A percentile compares a stretch with the other conserved stretches of the same genome.
phyloP scores from a whole-genome alignment of 2,888 invertebrate species.

The Cancer borealis region DNA sequence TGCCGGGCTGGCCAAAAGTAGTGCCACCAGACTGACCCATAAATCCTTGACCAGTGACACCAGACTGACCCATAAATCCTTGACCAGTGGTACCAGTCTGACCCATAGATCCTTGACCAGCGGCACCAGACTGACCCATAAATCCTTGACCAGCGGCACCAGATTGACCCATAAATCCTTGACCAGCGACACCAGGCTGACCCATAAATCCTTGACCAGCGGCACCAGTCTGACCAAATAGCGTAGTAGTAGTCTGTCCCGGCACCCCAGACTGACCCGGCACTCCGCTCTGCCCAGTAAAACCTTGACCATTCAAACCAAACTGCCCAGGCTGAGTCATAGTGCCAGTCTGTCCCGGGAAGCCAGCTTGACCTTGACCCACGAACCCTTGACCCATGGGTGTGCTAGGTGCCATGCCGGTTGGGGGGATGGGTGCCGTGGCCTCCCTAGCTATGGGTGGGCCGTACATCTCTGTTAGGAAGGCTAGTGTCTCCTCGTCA shows the following conservation, averaged over 20 bases:
- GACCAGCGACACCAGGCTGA: neutral
- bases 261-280: neutral
- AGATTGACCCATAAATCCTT: neutral
- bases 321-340: neutral
- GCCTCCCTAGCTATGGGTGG: constrained; percentile 57
- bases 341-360: neutral
- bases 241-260: neutral
- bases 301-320: neutral
- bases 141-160: neutral
- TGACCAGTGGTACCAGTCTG: neutral
- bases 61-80: neutral
- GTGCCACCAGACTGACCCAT: neutral
- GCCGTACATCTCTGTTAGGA: constrained; percentile 62
- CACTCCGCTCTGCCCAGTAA: neutral
- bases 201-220: neutral
- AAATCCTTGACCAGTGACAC: neutral
- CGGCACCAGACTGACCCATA: neutral
- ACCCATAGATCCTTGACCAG: neutral
- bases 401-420: too few species aligned
- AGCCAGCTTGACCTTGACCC: neutral
- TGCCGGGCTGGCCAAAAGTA: neutral
- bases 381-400: neutral
- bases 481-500: constrained; percentile 65
- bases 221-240: neutral
- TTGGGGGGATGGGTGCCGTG: constrained; percentile 43